Percentiles rank a stretch among this genome's conserved stretches.
phyloP scores from a whole-genome alignment of 2,797 vertebrate genomes.

The Sebastiscus tertius region DNA sequence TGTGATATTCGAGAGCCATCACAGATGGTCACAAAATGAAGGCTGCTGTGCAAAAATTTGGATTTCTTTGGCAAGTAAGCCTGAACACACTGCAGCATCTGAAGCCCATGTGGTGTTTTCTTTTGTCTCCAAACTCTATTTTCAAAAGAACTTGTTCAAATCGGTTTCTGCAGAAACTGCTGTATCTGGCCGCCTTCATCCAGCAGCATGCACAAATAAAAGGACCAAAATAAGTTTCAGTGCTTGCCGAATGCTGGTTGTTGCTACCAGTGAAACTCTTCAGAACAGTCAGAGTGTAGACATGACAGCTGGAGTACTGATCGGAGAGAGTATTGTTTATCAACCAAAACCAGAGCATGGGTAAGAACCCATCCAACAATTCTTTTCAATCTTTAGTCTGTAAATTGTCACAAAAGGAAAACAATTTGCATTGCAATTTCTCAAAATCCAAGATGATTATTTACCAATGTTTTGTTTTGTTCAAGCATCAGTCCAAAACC shows the following conservation, averaged over 20 bases:
- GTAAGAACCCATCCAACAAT: not conserved
- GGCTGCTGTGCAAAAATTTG: slow-evolving; percentile 23
- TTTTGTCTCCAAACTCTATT: slow-evolving; percentile 35
- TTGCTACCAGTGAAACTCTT: not conserved
- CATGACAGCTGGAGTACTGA: not conserved
- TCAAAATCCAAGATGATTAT: not conserved
- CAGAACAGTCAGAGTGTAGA: slow-evolving; percentile 7
- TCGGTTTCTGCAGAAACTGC: slow-evolving; percentile 14
- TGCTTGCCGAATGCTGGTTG: not conserved
- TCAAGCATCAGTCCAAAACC: not conserved
- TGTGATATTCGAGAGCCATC: not conserved
- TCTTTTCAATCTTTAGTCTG: not conserved
- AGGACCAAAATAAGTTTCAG: slow-evolving; percentile 21
- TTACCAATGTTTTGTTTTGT: not conserved
- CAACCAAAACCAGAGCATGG: not conserved
- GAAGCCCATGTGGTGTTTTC: slow-evolving; percentile 38
- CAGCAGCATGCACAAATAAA: slow-evolving; percentile 28
- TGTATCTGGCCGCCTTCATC: slow-evolving; percentile 3
- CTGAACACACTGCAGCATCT: slow-evolving; percentile 5
- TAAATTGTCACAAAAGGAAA: not conserved
- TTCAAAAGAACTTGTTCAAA: slow-evolving; percentile 40
- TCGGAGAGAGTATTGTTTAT: not conserved
- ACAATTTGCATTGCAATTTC: not conserved
- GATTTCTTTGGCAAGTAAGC: slow-evolving; percentile 20
- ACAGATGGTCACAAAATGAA: slow-evolving; percentile 41